These are phyloP conservation scores for Scleropages formosus DNA, from an alignment of 2,797 vertebrate genomes.

Conservation along the genomic window DNA sequence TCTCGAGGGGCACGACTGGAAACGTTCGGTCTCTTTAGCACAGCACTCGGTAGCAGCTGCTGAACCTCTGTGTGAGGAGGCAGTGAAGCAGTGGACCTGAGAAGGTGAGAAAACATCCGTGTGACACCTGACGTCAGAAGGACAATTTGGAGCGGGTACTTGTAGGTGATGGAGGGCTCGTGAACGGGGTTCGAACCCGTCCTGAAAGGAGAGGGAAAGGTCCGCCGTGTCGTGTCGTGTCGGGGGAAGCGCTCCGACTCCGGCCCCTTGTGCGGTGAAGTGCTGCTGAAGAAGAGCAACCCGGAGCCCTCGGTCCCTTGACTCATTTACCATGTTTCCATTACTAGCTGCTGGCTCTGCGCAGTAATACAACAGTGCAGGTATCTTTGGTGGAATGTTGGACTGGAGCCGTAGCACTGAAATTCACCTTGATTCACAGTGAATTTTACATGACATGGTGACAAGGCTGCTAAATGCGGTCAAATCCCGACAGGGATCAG, in stretches of 20 bases:
- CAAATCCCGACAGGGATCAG: too few species aligned
- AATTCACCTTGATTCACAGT: too few species aligned
- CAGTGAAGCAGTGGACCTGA: conserved; percentile 12
- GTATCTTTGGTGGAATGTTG: too few species aligned
- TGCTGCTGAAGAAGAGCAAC: conserved; percentile 8
- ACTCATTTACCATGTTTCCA: too few species aligned
- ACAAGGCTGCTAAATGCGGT: too few species aligned
- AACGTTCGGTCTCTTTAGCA: conserved; percentile 19
- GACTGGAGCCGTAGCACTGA: too few species aligned
- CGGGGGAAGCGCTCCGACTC: conserved; percentile 3
- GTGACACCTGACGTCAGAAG: conserved; percentile 16
- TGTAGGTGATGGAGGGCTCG: conserved; percentile 14
- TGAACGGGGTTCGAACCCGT: background rate
- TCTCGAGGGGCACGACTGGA: conserved; percentile 20
- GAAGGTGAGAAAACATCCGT: background rate
- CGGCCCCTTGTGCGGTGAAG: background rate
- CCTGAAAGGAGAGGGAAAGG: conserved; percentile 3
- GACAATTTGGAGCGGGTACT: conserved; percentile 9
- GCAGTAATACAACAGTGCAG: too few species aligned
- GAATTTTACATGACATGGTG: too few species aligned
- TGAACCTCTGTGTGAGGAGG: conserved; percentile 11
- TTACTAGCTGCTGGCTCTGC: too few species aligned
- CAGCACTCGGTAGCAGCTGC: conserved; percentile 25
- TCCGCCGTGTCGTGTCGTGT: conserved; percentile 10
- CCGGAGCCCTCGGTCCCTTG: too few species aligned